Percentiles rank a stretch among this genome's conserved stretches.
These are phyloP conservation scores for Eira barbara DNA, from an alignment of 2,113 vertebrate species.

Conservation along the genomic window DNA sequence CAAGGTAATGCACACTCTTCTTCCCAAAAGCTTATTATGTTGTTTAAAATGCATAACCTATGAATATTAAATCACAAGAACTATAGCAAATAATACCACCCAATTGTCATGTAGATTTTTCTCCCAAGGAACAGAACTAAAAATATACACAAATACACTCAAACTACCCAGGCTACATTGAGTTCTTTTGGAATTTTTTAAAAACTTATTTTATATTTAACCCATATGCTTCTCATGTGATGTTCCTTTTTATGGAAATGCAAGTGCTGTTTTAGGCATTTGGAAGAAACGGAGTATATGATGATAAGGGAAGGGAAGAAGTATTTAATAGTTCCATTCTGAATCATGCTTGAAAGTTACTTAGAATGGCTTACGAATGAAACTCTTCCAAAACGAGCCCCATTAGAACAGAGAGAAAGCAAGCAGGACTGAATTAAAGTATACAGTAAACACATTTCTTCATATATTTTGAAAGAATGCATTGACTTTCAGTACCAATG, in stretches of 20 bases:
- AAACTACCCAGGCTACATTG: conserved; percentile 10
- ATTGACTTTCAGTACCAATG: background rate
- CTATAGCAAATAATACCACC: conserved; percentile 36
- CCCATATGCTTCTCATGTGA: conserved; percentile 49
- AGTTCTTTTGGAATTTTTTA: conserved; percentile 49
- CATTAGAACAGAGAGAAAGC: background rate
- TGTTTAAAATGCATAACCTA: conserved; percentile 10
- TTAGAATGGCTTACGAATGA: background rate
- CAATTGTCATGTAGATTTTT: conserved; percentile 57
- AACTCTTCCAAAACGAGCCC: background rate
- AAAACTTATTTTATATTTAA: conserved; percentile 61
- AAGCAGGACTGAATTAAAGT: background rate
- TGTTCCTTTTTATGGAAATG: conserved; percentile 64
- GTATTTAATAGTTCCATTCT: conserved; percentile 49
- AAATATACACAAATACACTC: conserved; percentile 58
- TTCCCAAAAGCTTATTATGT: conserved; percentile 19
- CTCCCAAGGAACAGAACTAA: conserved; percentile 58
- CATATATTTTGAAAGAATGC: background rate
- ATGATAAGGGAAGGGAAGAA: conserved; percentile 20
- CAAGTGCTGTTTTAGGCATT: conserved; percentile 9
- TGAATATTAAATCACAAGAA: conserved; percentile 55
- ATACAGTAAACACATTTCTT: background rate
- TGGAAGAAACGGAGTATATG: conserved; percentile 30
- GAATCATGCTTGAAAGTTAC: conserved; percentile 54
- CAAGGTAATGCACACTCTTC: background rate